Evolutionary conservation across 2,113 vertebrate species (phyloP).

Genomic region (Channa maculata): DNA sequence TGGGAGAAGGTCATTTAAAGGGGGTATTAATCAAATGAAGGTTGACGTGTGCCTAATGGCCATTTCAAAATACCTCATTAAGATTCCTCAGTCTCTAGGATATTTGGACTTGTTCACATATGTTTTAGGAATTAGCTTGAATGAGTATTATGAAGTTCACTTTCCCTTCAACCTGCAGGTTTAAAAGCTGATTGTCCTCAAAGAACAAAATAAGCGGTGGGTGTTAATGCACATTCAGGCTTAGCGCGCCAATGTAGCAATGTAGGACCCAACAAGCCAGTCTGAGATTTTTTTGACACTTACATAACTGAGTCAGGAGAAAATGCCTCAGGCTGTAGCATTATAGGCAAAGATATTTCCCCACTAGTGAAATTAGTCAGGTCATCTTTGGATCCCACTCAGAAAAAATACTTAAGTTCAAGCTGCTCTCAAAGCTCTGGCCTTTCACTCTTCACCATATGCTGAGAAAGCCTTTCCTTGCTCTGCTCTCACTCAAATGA

Average conservation of each 20-base stretch:
- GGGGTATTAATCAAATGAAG: slow-evolving; percentile 65
- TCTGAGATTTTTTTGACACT: slow-evolving; percentile 42
- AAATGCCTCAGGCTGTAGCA: slow-evolving; percentile 8
- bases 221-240: slow-evolving; percentile 39
- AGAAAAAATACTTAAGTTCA: slow-evolving; percentile 55
- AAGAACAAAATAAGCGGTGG: slow-evolving; percentile 26
- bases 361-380: slow-evolving; percentile 44
- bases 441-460: slow-evolving; percentile 33
- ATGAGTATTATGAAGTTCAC: slow-evolving; percentile 32
- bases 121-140: slow-evolving; percentile 69
- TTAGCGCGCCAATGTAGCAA: not conserved
- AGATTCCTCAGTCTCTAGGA: slow-evolving; percentile 62
- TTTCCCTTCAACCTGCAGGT: slow-evolving; percentile 35
- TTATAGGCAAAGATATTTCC: slow-evolving; percentile 21
- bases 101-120: slow-evolving; percentile 65
- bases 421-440: slow-evolving; percentile 12
- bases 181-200: slow-evolving; percentile 38
- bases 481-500: slow-evolving; percentile 73
- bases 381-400: slow-evolving; percentile 55
- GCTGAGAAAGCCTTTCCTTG: slow-evolving; percentile 39
- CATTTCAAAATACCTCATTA: slow-evolving; percentile 75
- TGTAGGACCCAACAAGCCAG: slow-evolving; percentile 3
- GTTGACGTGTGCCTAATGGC: slow-evolving; percentile 60
- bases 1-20: slow-evolving; percentile 64
- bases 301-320: slow-evolving; percentile 32